A percentile compares a stretch with the other conserved stretches of the same genome.
These are phyloP conservation scores for Heliocidaris tuberculata DNA, from an alignment of 35 echinoderm and acorn worm genomes.

Conservation along the genomic window DNA sequence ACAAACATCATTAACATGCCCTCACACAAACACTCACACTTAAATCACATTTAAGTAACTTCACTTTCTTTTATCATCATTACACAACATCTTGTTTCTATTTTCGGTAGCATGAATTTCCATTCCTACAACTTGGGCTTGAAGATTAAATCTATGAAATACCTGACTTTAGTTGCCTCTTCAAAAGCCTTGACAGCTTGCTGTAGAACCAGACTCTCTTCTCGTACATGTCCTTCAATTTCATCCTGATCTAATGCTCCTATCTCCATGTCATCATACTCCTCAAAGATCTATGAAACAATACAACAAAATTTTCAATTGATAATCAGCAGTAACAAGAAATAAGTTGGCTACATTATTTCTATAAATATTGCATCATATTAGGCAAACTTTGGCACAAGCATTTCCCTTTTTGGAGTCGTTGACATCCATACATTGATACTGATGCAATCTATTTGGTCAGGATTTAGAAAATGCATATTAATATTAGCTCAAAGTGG, in stretches of 20 bases:
- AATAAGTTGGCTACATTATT: background rate
- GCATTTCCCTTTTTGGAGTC: too few species aligned
- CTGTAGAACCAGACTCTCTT: constrained; percentile 73
- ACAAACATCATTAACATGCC: too few species aligned
- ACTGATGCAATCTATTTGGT: background rate
- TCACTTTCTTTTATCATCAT: too few species aligned
- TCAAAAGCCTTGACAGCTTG: constrained; percentile 88
- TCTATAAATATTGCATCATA: background rate
- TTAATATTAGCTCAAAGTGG: too few species aligned
- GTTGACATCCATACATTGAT: background rate
- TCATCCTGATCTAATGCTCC: constrained; percentile 96
- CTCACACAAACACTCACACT: too few species aligned
- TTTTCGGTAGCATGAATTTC: too few species aligned
- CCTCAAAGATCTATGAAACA: constrained; percentile 77
- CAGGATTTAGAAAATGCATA: too few species aligned
- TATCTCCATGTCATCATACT: constrained; percentile 99
- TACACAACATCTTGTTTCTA: too few species aligned
- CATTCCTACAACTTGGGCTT: too few species aligned
- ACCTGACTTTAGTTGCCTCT: constrained; percentile 68
- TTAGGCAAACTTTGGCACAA: background rate
- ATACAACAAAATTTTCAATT: background rate
- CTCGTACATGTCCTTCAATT: constrained; percentile 70
- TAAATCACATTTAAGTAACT: too few species aligned
- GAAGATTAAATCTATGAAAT: background rate
- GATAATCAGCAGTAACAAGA: background rate